phyloP scores from a whole-genome alignment of 2,888 invertebrate species.

The Orthonevra nobilis region DNA sequence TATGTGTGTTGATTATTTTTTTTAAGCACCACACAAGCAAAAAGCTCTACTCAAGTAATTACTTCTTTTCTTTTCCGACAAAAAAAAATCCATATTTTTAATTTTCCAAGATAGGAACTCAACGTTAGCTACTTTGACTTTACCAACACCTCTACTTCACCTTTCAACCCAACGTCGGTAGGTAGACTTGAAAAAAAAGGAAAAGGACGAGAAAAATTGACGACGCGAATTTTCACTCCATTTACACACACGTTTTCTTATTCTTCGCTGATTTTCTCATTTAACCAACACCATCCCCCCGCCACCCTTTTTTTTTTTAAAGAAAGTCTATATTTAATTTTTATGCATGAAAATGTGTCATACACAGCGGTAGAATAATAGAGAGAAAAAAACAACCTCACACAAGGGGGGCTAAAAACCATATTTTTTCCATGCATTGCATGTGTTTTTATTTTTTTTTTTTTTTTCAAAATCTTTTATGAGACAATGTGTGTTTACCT shows the following conservation, averaged over 20 bases:
- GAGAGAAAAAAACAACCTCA: neutral
- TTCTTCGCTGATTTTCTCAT: conserved; percentile 18
- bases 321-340: conserved; percentile 43
- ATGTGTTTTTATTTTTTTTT: no score
- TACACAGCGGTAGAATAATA: conserved; percentile 26
- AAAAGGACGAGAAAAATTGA: conserved; percentile 22
- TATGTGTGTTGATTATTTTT: no score
- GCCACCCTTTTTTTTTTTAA: no score
- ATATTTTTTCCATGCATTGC: no score
- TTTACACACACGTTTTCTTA: conserved; percentile 50
- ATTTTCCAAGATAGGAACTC: neutral
- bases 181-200: neutral
- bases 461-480: neutral
- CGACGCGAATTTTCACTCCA: conserved; percentile 45
- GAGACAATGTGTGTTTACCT: conserved; percentile 7
- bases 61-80: no score
- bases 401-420: no score
- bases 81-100: conserved; percentile 16
- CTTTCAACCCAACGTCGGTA: neutral
- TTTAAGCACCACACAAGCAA: no score
- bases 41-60: no score
- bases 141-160: conserved; percentile 25
- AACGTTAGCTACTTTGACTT: neutral
- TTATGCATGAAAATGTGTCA: conserved; percentile 49
- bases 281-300: no score